Evolutionary conservation across 1,140 invertebrate species (phyloP).

Genomic region (Triops cancriformis): DNA sequence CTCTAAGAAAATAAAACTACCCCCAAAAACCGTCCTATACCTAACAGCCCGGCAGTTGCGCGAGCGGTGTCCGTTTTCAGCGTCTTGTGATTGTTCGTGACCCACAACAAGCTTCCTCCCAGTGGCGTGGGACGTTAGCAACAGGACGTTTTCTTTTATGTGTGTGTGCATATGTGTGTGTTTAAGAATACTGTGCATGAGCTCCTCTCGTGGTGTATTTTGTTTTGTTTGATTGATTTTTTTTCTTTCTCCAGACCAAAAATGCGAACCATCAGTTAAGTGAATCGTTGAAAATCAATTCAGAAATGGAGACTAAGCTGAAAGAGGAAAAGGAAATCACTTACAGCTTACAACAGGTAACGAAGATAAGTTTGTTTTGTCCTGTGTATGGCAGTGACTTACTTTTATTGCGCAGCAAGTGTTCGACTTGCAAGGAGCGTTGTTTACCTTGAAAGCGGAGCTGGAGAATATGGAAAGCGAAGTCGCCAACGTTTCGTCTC

Average conservation of each 20-base stretch:
- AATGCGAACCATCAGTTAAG: neutral
- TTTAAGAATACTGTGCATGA: too few relatives aligned
- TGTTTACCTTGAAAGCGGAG: neutral
- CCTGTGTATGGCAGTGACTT: neutral
- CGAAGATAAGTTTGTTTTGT: neutral
- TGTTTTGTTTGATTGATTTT: neutral
- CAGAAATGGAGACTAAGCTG: neutral
- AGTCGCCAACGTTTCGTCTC: neutral
- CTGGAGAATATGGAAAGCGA: neutral
- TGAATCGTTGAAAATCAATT: neutral
- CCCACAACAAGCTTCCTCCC: too few relatives aligned
- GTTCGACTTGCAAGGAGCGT: neutral
- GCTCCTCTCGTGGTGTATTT: too few relatives aligned
- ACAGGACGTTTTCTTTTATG: too few relatives aligned
- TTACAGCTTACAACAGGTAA: neutral
- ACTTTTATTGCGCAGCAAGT: neutral
- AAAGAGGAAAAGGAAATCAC: neutral
- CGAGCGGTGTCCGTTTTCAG: too few relatives aligned
- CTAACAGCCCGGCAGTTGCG: too few relatives aligned
- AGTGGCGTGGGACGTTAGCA: too few relatives aligned
- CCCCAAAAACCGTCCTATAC: too few relatives aligned
- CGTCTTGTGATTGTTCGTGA: too few relatives aligned
- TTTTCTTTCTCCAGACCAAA: neutral
- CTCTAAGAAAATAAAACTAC: too few relatives aligned
- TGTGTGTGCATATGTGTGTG: too few relatives aligned